Base-by-base conservation (phyloP, 2,888 invertebrate genomes). In the Dusona sp. region DNA sequence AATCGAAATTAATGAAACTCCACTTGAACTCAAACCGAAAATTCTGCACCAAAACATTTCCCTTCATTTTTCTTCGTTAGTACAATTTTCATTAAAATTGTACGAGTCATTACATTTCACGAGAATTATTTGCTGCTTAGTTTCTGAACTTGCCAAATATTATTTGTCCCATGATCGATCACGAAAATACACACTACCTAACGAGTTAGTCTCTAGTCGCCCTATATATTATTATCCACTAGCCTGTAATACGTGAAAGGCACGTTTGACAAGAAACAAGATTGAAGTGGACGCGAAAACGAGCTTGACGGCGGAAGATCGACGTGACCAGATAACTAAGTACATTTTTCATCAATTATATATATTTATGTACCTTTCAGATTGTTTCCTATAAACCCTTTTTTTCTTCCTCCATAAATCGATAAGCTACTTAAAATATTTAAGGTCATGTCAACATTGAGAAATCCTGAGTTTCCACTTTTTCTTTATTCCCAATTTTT, bases 181-280 rank as follows among this genome's bases (percentile, higher is more conserved):
- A 79, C 33, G 64, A 45, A 64, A 45, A 64, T 45, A 61, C 19
- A 45, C 64, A 38, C 45, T 0, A 11, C 22, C n/a, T 45, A 57
- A 70, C 54, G 74, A 75, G 65, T 82, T 57, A 57, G 67, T 51
- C 67, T 45, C 22, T 22, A 45, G 16, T 22, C 22, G 67, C 25
- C 25, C 67, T 42, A 45, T 42, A 61, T 74, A 38, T 67, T 38
- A 67, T 67, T 57, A 33, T 75, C 38, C 42, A 68, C 38, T 4
- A 42, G 33, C 42, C 25, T 83, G 54, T 70, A 64, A 74, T 25
- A 84, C 70, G 72, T 51, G 75, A 70, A 64, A 75, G 64, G 65
- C 75, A 48, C 79, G 84, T 77, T 84, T 77, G 75, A 77, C 80
- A 54, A 64, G 79, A 75, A 84, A 80, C 42, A 33, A 72, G 80